phyloP scores from a whole-genome alignment of 2,888 invertebrate genomes.

The Pseudoips prasinana region DNA sequence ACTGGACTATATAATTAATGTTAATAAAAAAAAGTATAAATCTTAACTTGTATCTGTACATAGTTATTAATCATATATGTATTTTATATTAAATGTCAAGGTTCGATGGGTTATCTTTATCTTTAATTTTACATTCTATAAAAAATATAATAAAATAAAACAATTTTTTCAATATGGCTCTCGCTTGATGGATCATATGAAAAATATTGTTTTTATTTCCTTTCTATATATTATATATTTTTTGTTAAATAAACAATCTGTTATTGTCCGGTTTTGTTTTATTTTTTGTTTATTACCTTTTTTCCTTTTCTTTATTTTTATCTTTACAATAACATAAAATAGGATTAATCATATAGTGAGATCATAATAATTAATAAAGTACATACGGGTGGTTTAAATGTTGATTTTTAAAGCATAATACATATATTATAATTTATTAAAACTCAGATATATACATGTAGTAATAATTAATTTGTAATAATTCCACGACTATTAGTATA shows the following conservation, averaged over 20 bases:
- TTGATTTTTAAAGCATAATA: constrained; percentile 36
- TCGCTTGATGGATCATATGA: constrained; percentile 59
- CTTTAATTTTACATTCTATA: constrained; percentile 79
- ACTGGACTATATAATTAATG: constrained; percentile 75
- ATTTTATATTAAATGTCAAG: constrained; percentile 80
- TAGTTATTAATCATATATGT: constrained; percentile 79
- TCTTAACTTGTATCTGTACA: constrained; percentile 81
- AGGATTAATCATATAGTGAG: constrained; percentile 66
- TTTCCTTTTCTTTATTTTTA: constrained; percentile 33
- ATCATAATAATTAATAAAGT: constrained; percentile 57
- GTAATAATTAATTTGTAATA: constrained; percentile 38
- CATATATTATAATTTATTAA: constrained; percentile 28
- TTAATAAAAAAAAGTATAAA: constrained; percentile 73
- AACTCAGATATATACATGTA: constrained; percentile 35
- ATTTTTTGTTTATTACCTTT: constrained; percentile 58
- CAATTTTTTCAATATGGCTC: constrained; percentile 66
- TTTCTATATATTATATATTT: constrained; percentile 81
- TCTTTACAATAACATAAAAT: constrained; percentile 36
- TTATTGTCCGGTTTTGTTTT: constrained; percentile 79
- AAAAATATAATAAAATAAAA: constrained; percentile 56
- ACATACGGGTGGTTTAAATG: constrained; percentile 70
- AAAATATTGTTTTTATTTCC: constrained; percentile 68
- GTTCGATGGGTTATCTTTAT: constrained; percentile 80
- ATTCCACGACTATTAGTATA: constrained; percentile 36
- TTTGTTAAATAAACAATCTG: constrained; percentile 82